phyloP scores from a whole-genome alignment of 2,113 vertebrate species.

The Phoxinus phoxinus region DNA sequence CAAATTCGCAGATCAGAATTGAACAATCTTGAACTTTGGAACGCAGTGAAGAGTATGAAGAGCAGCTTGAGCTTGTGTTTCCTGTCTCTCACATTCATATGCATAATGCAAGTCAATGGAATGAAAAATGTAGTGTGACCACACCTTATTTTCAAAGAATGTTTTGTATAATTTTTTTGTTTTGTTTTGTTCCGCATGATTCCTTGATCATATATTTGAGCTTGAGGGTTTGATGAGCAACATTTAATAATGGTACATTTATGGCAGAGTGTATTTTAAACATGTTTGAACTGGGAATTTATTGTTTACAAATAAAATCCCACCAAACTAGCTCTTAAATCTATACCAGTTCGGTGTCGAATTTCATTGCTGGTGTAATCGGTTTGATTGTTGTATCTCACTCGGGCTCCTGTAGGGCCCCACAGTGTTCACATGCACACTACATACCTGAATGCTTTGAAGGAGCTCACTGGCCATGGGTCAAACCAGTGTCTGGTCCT shows the following conservation, averaged over 20 bases:
- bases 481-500: slow-evolving; percentile 69
- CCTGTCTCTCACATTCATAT: too few relatives aligned
- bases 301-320: slow-evolving; percentile 1
- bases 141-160: too few relatives aligned
- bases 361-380: slow-evolving; percentile 3
- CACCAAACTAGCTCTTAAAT: slow-evolving; percentile 40
- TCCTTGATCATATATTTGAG: background rate
- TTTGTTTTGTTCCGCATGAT: background rate
- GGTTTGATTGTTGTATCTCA: background rate
- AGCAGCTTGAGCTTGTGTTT: too few relatives aligned
- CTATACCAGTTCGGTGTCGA: slow-evolving; percentile 6
- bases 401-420: slow-evolving; percentile 56
- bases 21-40: too few relatives aligned
- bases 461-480: slow-evolving; percentile 64
- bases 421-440: slow-evolving; percentile 23
- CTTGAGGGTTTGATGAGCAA: background rate
- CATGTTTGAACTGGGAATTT: background rate
- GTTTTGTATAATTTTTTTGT: background rate
- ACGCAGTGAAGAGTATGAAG: too few relatives aligned
- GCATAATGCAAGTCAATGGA: too few relatives aligned
- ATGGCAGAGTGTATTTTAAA: background rate
- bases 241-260: background rate
- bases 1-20: too few relatives aligned
- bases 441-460: slow-evolving; percentile 62
- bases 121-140: too few relatives aligned